Evolutionary conservation across 2,113 vertebrate species (phyloP).

Genomic region (Corvus hawaiiensis): DNA sequence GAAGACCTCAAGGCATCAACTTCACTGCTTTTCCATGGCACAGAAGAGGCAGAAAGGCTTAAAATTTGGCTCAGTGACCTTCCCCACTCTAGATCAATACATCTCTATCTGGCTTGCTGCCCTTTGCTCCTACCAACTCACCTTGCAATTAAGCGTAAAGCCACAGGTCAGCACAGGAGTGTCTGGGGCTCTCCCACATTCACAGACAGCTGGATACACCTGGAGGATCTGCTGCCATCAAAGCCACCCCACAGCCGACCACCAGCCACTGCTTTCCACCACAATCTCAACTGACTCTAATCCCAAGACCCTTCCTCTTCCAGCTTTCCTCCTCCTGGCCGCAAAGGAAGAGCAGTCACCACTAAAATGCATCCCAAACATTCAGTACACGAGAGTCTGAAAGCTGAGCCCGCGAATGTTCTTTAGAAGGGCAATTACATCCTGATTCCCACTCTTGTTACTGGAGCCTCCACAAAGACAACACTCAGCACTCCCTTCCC

Average conservation of each 20-base stretch:
- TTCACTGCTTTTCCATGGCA: neutral
- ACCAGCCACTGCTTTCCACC: neutral
- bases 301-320: neutral
- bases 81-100: neutral
- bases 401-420: neutral
- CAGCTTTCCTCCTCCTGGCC: neutral
- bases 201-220: fast-evolving
- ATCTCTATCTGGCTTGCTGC: neutral
- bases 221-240: neutral
- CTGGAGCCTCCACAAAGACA: neutral
- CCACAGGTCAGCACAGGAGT: neutral
- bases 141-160: neutral
- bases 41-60: neutral
- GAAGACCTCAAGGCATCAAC: neutral
- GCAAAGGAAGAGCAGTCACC: neutral
- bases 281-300: neutral
- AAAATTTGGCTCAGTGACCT: neutral
- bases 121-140: neutral
- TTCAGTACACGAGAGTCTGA: fast-evolving
- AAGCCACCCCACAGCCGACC: fast-evolving
- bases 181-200: neutral
- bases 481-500: neutral
- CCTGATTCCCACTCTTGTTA: neutral
- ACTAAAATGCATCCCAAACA: neutral
- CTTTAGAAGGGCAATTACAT: neutral